These are phyloP conservation scores for Perdita meconis DNA, from an alignment of 2,888 invertebrate genomes.

Conservation along the genomic window DNA sequence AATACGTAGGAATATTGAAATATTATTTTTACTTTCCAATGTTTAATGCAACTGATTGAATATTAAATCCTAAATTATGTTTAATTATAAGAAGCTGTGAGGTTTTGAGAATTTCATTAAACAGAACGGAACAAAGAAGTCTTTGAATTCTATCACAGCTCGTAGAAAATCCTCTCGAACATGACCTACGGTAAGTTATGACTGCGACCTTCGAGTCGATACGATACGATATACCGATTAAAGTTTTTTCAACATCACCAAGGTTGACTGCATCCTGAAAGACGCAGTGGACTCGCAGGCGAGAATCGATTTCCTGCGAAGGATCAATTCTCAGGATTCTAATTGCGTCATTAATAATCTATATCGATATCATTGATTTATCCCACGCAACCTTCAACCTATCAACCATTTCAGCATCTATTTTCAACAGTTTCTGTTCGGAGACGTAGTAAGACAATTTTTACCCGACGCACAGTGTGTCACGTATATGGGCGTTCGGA, in stretches of 20 bases:
- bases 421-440: too few species aligned
- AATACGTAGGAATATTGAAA: too few species aligned
- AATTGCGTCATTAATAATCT: neutral
- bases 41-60: too few species aligned
- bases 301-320: neutral
- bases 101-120: too few species aligned
- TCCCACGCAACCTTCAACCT: too few species aligned
- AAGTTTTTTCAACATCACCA: conserved; percentile 35
- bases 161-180: conserved; percentile 49
- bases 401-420: too few species aligned
- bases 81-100: too few species aligned
- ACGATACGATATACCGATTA: conserved; percentile 28
- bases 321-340: neutral
- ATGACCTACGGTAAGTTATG: conserved; percentile 65
- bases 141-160: conserved; percentile 4
- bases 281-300: neutral
- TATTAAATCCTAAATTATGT: too few species aligned
- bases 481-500: too few species aligned
- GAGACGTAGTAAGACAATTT: too few species aligned
- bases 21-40: too few species aligned
- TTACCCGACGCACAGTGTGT: too few species aligned
- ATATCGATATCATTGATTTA: neutral
- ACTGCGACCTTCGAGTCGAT: conserved; percentile 56
- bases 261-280: conserved; percentile 48
- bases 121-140: neutral